Conservation (phyloP, 1,140 invertebrate genomes). For the Heliconius hewitsoni region DNA sequence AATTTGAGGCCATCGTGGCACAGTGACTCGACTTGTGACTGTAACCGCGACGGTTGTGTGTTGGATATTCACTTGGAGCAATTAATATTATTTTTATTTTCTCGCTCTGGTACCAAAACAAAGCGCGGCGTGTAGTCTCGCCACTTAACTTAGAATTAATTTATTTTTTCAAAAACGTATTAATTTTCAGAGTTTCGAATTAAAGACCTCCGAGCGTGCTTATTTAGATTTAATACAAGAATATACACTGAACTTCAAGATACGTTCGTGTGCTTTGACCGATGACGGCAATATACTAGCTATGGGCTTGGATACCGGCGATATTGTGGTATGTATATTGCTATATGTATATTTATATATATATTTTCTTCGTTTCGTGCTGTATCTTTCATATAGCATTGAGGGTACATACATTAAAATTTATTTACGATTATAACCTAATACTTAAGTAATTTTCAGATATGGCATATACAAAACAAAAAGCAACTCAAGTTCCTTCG, state of each 20-base stretch:
- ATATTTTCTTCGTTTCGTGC: too few species aligned
- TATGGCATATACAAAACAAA: slow-evolving; percentile 67
- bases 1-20: too few species aligned
- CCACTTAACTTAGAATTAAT: not conserved
- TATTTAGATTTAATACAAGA: slow-evolving; percentile 53
- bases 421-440: too few species aligned
- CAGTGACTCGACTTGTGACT: too few species aligned
- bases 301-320: slow-evolving; percentile 66
- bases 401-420: too few species aligned
- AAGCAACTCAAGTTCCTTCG: slow-evolving; percentile 57
- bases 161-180: not conserved
- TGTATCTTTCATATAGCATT: too few species aligned
- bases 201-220: slow-evolving; percentile 41
- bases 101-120: too few species aligned
- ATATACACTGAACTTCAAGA: slow-evolving; percentile 59
- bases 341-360: not conserved
- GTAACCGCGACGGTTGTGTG: too few species aligned
- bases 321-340: slow-evolving; percentile 57
- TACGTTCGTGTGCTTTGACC: slow-evolving; percentile 64
- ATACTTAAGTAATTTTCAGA: slow-evolving; percentile 36
- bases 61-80: too few species aligned
- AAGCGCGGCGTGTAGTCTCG: too few species aligned
- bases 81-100: too few species aligned
- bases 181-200: slow-evolving; percentile 58
- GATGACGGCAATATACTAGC: slow-evolving; percentile 64